Evolutionary conservation across 2,113 vertebrate species (phyloP).

Genomic region (Sitta europaea): DNA sequence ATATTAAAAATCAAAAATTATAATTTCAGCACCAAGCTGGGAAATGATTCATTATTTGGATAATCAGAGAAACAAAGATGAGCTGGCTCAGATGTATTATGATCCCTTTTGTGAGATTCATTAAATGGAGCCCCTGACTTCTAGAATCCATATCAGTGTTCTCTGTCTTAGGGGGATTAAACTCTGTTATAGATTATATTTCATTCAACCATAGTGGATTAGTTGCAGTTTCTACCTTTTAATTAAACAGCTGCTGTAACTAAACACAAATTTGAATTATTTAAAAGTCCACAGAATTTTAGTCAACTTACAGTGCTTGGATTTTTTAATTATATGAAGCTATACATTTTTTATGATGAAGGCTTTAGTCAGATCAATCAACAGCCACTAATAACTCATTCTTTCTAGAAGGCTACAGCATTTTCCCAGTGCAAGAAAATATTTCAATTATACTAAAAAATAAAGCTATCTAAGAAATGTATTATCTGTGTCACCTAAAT

Average conservation of each 20-base stretch:
- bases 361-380: conserved; percentile 64
- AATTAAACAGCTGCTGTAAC: conserved; percentile 79
- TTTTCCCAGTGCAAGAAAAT: conserved; percentile 51
- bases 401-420: conserved; percentile 50
- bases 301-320: conserved; percentile 59
- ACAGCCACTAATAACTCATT: conserved; percentile 57
- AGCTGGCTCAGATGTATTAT: conserved; percentile 43
- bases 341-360: conserved; percentile 76
- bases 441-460: conserved; percentile 57
- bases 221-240: conserved; percentile 82
- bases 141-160: conserved; percentile 64
- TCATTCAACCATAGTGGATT: conserved; percentile 77
- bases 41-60: conserved; percentile 58
- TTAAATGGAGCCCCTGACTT: conserved; percentile 65
- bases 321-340: conserved; percentile 74
- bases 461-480: conserved; percentile 23
- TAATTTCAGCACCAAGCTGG: conserved; percentile 38
- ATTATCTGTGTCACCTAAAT: background rate
- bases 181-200: conserved; percentile 70
- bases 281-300: conserved; percentile 74
- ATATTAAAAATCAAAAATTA: conserved; percentile 54
- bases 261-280: conserved; percentile 81
- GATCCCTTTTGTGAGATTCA: conserved; percentile 66
- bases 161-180: conserved; percentile 67
- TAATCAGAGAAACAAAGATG: conserved; percentile 57